A percentile compares a stretch with the other conserved stretches of the same genome.
These are phyloP conservation scores for Thereva unica DNA, from an alignment of 2,888 invertebrate species.

Conservation along the genomic window DNA sequence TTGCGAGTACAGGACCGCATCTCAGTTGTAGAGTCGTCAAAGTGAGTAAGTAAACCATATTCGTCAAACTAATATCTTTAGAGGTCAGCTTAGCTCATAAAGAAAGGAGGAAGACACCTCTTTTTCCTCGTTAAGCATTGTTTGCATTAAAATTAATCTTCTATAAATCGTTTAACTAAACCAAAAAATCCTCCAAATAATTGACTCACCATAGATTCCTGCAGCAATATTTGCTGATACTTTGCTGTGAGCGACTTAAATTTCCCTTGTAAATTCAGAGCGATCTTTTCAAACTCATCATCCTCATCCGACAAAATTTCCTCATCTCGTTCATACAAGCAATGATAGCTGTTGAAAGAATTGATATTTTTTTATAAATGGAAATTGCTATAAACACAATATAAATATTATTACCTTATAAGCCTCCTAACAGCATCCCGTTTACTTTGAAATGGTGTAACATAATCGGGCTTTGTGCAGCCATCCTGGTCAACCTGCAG, in stretches of 20 bases:
- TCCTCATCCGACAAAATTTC: slow-evolving; percentile 71
- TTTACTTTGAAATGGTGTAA: slow-evolving; percentile 70
- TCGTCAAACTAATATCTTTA: no score
- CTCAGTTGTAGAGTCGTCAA: no score
- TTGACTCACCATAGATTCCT: slow-evolving; percentile 75
- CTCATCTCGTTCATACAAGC: slow-evolving; percentile 64
- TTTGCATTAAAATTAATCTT: no score
- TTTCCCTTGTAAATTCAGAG: slow-evolving; percentile 70
- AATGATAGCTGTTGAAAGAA: slow-evolving; percentile 65
- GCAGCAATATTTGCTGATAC: slow-evolving; percentile 71
- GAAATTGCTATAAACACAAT: neutral
- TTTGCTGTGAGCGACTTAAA: slow-evolving; percentile 73
- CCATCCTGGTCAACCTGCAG: slow-evolving; percentile 74
- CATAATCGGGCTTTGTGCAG: slow-evolving; percentile 73
- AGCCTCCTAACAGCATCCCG: slow-evolving; percentile 76
- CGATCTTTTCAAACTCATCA: slow-evolving; percentile 70
- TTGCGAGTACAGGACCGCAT: no score
- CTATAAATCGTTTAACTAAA: neutral
- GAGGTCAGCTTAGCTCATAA: no score
- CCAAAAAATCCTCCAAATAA: slow-evolving; percentile 4
- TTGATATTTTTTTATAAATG: slow-evolving; percentile 6
- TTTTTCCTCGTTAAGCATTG: no score
- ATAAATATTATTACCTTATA: slow-evolving; percentile 57
- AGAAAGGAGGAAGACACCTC: no score
- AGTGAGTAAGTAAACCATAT: no score